Evolutionary conservation across 2,113 vertebrate genomes (phyloP), one percentile per base, ranked within the genome.

Genomic region (Eudyptes chrysolophus): DNA sequence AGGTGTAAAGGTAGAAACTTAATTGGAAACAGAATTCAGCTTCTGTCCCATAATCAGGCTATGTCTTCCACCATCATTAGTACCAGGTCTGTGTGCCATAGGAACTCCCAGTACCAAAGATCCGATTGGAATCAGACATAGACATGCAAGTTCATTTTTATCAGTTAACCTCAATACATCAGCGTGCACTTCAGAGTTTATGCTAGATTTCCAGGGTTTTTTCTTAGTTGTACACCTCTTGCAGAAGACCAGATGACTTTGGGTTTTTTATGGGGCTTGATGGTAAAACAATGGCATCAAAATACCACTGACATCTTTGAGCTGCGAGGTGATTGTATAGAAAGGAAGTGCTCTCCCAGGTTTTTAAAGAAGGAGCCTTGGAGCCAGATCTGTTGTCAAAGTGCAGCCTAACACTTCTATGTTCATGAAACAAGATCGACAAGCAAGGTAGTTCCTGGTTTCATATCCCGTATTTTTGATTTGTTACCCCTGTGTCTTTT

Each of bases 171-270:
- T 6, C 27, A 32, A 26, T 10, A 71, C 34, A 34, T 89, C 46
- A 66, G 42, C 61, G 2, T 20, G 3, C 0, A 1, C 12, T 27
- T 84, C 42, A 84, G 48, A 60, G 14, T 64, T 87, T 36, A 12
- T 55, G 7, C 16, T 30, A 0, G 12, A 40, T 77, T 84, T 61
- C 20, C 11, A 0, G 1, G 5, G 0, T 5, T 6, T 38, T 24
- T 44, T 24, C 44, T 52, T 74, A 26, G 8, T 71, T 87, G 11
- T 18, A 44, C 10, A 21, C 1, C 10, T 80, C 16, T 29, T 71
- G 9, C 42, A 62, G 85, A 22, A 84, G 22, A 61, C 9, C 29
- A 52, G 4, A 9, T 6, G 40, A 49, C 2, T 42, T n/a, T 11
- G 14, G 3, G 3, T 32, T 27, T 48, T 4, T 18, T 49, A 42